Base-by-base conservation (phyloP, 1,140 invertebrate genomes). In the Metopolophium dirhodum region DNA sequence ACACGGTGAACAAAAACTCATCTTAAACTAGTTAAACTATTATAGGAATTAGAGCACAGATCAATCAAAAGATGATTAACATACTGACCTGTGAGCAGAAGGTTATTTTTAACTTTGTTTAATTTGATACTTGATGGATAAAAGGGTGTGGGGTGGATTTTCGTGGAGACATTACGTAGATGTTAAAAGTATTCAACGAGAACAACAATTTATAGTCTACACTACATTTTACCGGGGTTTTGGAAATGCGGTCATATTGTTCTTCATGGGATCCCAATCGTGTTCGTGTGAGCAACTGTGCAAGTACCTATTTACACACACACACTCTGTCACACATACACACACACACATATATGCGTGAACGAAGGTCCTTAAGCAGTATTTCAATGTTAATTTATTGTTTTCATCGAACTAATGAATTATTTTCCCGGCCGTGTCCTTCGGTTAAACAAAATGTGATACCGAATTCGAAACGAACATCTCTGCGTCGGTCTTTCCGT, bases 361-460 rank as follows among this genome's bases (percentile, higher is more conserved):
- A 30, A 37, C 37, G 22, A 26, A 41, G 11, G 26, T 77, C 61
- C n/a, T 77, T 77, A 54, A 41, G 83, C 41, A 41, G 22, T 41
- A 41, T 45, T 85, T 85, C 45, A 85, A 45, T 41, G 83, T 85
- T 85, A 85, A 85, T 26, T 77, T 77, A 85, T 85, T 41, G 83
- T 45, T 85, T 85, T 85, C 22, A 8, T 85, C 83, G 41, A 85
- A 85, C 23, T 85, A 45, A 26, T 45, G 23, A 85, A 85, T 85
- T 85, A 85, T 85, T 85, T 77, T 1, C 22, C n/a, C 30, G 1
- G n/a, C n/a, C 30, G 30, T 77, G 11, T 77, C 11, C n/a, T 77
- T 18, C 30, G n/a, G n/a, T 77, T 18, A 1, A n/a, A n/a, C 6
- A 20, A 77, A 77, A 77, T 68, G 57, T 57, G 57, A 9, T 54